Percentiles rank a stretch among this genome's conserved stretches.
Evolutionary conservation across 2,113 vertebrate genomes (phyloP).

Genomic region (Pycnonotus jocosus): DNA sequence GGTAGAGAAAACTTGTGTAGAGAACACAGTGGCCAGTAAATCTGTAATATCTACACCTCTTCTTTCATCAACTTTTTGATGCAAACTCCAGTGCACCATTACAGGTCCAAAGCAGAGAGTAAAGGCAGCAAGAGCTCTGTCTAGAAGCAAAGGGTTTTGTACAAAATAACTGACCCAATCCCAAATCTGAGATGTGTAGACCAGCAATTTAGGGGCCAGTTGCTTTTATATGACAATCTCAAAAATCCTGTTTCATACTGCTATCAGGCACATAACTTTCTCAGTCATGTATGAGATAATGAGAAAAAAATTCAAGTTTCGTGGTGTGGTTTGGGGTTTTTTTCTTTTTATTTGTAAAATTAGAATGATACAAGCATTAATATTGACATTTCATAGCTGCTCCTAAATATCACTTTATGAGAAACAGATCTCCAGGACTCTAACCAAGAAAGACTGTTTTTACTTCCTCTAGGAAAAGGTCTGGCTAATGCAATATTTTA

Average conservation of each 20-base stretch:
- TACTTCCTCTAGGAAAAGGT: not conserved
- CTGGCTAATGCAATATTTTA: not conserved
- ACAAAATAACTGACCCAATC: not conserved
- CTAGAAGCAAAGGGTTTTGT: not conserved
- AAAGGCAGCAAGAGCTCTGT: not conserved
- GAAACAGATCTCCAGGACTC: not conserved
- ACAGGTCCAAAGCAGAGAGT: not conserved
- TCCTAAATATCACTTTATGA: conserved; percentile 21
- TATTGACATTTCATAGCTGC: not conserved
- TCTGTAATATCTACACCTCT: not conserved
- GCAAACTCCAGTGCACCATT: not conserved
- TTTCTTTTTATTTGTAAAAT: not conserved
- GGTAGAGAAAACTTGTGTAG: not conserved
- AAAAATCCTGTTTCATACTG: not conserved
- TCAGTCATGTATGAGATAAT: conserved; percentile 8
- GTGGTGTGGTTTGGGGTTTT: rapidly evolving
- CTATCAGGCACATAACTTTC: not conserved
- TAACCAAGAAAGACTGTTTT: not conserved
- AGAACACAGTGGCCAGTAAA: not conserved
- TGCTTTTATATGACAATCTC: conserved; percentile 20
- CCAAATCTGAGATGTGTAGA: not conserved
- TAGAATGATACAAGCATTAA: not conserved
- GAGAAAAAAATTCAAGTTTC: not conserved
- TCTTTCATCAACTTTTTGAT: conserved; percentile 31
- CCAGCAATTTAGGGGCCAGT: conserved; percentile 2